Conservation (phyloP, 2,888 invertebrate species). For the Drosophila histrio region DNA sequence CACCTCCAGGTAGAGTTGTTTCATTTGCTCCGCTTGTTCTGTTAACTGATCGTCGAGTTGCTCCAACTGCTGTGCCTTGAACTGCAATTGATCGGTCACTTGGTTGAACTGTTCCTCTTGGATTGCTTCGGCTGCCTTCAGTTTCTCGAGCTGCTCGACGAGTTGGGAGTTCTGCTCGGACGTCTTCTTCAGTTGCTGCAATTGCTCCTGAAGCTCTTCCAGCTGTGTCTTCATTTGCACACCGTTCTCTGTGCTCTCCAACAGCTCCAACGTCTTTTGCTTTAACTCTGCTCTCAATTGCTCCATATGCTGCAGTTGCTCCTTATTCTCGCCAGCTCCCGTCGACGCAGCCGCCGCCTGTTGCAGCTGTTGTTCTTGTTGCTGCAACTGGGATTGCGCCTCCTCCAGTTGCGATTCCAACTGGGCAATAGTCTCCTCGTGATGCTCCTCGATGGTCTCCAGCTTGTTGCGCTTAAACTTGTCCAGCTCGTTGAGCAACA, state of each 20-base stretch:
- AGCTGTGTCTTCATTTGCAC: not conserved
- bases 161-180: not conserved
- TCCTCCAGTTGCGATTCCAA: constrained; percentile 88
- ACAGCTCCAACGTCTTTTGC: not conserved
- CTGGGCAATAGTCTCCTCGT: constrained; percentile 88
- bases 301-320: not conserved
- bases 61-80: constrained; percentile 63
- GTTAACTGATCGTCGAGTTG: constrained; percentile 57
- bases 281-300: not conserved
- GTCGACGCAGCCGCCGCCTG: no score
- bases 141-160: not conserved
- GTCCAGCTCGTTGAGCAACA: constrained; percentile 88
- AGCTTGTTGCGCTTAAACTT: constrained; percentile 86
- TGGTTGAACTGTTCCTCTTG: constrained; percentile 77
- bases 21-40: constrained; percentile 46
- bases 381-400: constrained; percentile 64
- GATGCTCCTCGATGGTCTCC: constrained; percentile 89
- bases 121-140: constrained; percentile 83
- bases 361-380: not conserved
- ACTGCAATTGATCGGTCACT: constrained; percentile 53
- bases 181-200: not conserved
- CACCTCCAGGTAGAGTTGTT: constrained; percentile 67
- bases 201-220: not conserved
- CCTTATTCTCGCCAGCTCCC: not conserved
- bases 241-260: not conserved